Conservation (phyloP, 2,888 invertebrate species). For the Hemicrepidius hirtus region DNA sequence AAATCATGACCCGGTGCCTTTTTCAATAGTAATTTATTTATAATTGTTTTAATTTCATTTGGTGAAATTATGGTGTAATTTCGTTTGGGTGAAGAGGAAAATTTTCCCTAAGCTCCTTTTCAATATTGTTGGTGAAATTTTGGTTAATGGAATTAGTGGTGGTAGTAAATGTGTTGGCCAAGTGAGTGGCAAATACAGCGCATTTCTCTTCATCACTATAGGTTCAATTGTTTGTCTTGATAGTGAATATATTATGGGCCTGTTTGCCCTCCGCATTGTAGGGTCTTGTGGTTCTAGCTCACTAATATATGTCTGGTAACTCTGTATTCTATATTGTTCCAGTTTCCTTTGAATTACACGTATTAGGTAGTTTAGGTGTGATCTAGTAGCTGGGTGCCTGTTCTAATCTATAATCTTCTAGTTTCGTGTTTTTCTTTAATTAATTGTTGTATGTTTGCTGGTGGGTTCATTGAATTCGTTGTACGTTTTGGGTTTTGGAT, state of each 20-base stretch:
- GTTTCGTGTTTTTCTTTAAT: no score
- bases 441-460: neutral
- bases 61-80: neutral
- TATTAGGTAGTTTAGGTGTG: neutral
- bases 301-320: neutral
- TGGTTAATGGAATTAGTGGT: neutral
- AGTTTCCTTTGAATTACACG: neutral
- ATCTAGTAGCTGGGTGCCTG: neutral
- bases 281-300: neutral
- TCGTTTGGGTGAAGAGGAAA: neutral
- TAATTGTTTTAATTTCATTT: neutral
- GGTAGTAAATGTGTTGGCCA: neutral
- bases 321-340: neutral
- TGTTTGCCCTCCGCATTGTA: slow-evolving; percentile 2
- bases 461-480: neutral
- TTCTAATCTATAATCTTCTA: neutral
- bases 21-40: neutral
- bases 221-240: neutral
- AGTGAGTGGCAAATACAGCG: neutral
- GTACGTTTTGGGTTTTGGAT: neutral
- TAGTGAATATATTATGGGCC: neutral
- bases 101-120: neutral
- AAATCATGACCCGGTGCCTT: neutral
- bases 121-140: neutral
- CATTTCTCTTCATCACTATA: neutral